These are phyloP conservation scores for Formicarius rufipectus DNA, from an alignment of 2,113 vertebrate species.

Conservation along the genomic window DNA sequence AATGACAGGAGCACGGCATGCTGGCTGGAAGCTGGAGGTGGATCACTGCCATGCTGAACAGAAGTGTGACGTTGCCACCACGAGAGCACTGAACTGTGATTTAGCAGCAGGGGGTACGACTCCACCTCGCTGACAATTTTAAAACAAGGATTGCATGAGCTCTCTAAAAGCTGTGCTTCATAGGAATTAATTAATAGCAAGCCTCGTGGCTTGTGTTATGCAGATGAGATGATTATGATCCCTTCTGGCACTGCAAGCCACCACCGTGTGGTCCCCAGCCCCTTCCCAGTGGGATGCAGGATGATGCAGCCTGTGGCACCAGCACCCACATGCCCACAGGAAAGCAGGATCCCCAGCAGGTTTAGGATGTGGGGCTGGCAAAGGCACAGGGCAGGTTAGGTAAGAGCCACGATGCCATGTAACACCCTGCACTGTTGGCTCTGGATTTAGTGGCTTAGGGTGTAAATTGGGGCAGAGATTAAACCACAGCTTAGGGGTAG, in stretches of 20 bases:
- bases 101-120: background rate
- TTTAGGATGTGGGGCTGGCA: background rate
- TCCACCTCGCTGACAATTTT: background rate
- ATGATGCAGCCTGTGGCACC: background rate
- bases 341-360: background rate
- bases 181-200: background rate
- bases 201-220: background rate
- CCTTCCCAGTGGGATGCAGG: background rate
- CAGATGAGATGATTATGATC: background rate
- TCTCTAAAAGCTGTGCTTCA: background rate
- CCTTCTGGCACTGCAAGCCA: background rate
- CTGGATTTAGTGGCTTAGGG: background rate
- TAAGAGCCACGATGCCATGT: background rate
- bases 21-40: background rate
- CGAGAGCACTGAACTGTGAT: background rate
- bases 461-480: background rate
- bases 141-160: background rate
- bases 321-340: accelerated
- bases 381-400: accelerated
- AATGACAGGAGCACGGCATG: accelerated
- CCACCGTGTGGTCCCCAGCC: accelerated
- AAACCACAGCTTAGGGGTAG: background rate
- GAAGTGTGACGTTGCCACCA: background rate
- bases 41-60: background rate
- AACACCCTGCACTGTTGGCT: background rate